These are phyloP conservation scores for Gastracanthus pulcherrimus DNA, from an alignment of 2,888 invertebrate species.

Conservation along the genomic window DNA sequence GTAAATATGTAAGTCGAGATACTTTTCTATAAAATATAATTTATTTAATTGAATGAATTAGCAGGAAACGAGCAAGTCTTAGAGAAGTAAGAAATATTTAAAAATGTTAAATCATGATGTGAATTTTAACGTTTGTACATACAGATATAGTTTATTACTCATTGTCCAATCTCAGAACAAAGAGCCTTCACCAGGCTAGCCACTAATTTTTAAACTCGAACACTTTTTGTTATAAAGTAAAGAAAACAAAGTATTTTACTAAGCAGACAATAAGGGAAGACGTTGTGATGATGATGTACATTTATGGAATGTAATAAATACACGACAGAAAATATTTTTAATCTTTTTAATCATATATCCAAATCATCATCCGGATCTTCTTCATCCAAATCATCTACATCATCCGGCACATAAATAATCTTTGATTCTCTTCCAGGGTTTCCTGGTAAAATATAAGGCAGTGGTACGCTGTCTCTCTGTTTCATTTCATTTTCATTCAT, in stretches of 20 bases:
- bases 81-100: background rate
- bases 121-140: conserved; percentile 32
- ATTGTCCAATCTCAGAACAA: background rate
- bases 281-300: conserved; percentile 19
- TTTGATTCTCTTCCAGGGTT: conserved; percentile 72
- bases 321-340: conserved; percentile 62
- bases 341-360: conserved; percentile 53
- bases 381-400: conserved; percentile 90
- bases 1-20: conserved; percentile 46
- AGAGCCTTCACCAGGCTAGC: background rate
- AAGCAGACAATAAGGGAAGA: conserved; percentile 43
- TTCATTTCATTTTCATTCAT: conserved; percentile 71
- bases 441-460: conserved; percentile 68
- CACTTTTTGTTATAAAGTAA: conserved; percentile 17
- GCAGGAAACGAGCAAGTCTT: background rate
- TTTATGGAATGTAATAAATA: conserved; percentile 64
- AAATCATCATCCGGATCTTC: conserved; percentile 94
- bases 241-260: conserved; percentile 43
- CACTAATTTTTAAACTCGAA: conserved; percentile 1
- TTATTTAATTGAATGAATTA: conserved; percentile 34
- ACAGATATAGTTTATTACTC: conserved; percentile 5
- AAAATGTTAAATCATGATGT: conserved; percentile 24
- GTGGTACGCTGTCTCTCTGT: conserved; percentile 69
- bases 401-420: conserved; percentile 88
- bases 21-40: conserved; percentile 45